Conservation (phyloP, 2,888 invertebrate species). For the Poecilobothrus nobilitatus region DNA sequence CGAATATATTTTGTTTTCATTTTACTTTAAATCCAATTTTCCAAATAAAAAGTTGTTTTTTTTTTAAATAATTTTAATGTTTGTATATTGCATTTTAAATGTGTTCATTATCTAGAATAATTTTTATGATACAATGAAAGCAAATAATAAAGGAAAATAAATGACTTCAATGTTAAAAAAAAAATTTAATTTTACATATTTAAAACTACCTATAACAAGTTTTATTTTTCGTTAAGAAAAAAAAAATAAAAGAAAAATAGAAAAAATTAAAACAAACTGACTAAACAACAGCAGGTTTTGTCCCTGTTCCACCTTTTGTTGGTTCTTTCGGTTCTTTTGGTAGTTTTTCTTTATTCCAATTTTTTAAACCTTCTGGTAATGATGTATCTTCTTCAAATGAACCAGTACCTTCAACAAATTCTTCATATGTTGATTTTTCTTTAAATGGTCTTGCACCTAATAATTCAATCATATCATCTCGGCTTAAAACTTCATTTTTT, state of each 20-base stretch:
- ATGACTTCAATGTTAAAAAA: too few relatives aligned
- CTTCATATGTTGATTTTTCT: conserved; percentile 98
- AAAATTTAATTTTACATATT: too few relatives aligned
- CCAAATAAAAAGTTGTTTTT: too few relatives aligned
- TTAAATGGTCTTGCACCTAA: conserved; percentile 91
- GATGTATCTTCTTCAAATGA: conserved; percentile 94
- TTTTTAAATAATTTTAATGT: too few relatives aligned
- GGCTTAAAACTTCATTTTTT: conserved; percentile 87
- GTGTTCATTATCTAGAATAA: too few relatives aligned
- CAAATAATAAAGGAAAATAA: too few relatives aligned
- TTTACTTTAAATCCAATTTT: too few relatives aligned
- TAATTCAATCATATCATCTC: conserved; percentile 96
- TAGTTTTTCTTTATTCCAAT: conserved; percentile 77
- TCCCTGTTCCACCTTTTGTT: conserved; percentile 24
- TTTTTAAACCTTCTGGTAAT: conserved; percentile 88
- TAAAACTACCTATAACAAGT: too few relatives aligned
- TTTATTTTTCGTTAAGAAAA: not conserved
- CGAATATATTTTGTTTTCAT: too few relatives aligned
- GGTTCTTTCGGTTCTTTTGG: conserved; percentile 20
- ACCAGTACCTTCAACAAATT: conserved; percentile 97
- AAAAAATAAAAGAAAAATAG: not conserved
- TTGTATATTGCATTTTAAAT: too few relatives aligned
- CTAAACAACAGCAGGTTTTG: conserved; percentile 19
- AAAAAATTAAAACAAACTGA: not conserved
- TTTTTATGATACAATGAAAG: too few relatives aligned